phyloP scores from a whole-genome alignment of 2,113 vertebrate species.

The Pterocles burchelli region DNA sequence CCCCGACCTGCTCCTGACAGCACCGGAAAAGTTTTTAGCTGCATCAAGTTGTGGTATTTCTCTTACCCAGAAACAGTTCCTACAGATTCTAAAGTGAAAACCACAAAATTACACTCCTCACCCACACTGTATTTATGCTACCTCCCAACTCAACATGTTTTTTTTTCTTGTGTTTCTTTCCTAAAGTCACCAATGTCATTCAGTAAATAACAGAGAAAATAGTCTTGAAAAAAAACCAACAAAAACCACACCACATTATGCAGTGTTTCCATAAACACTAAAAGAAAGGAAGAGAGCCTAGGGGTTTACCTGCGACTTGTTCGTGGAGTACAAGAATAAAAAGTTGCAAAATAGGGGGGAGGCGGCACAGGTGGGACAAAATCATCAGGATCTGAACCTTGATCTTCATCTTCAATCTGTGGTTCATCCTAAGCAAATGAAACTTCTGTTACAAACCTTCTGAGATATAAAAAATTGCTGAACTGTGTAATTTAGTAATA shows the following conservation, averaged over 20 bases:
- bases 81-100: conserved; percentile 12
- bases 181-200: neutral
- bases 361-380: conserved; percentile 82
- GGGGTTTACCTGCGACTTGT: conserved; percentile 75
- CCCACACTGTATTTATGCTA: neutral
- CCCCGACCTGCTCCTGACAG: neutral
- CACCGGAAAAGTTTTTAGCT: neutral
- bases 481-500: neutral
- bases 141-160: neutral
- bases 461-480: neutral
- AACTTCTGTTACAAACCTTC: neutral
- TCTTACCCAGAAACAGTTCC: conserved; percentile 10
- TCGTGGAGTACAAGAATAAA: conserved; percentile 75
- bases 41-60: neutral
- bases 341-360: conserved; percentile 84
- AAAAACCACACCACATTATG: too few species aligned
- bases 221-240: neutral
- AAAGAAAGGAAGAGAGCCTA: neutral
- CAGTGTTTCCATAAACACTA: neutral
- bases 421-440: conserved; percentile 75
- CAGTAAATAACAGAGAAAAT: neutral
- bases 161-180: neutral
- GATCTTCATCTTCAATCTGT: conserved; percentile 70
- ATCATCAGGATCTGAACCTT: conserved; percentile 76
- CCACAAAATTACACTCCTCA: neutral